Evolutionary conservation across 2,797 vertebrate genomes (phyloP), one percentile per base, ranked within the genome.

Genomic region (Esox masquinongy): DNA sequence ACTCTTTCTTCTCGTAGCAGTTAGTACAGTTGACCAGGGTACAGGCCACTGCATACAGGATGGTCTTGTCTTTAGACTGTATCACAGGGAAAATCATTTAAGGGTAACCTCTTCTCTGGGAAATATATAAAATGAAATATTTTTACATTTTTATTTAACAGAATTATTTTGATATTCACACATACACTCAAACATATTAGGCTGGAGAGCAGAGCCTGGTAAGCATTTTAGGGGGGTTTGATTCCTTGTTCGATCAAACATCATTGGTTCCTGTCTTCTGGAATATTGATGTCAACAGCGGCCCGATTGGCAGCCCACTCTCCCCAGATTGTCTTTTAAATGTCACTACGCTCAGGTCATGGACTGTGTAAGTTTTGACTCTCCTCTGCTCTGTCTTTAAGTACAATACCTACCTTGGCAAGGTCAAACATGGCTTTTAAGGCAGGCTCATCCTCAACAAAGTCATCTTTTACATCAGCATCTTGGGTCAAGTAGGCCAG

Each of bases 381-480:
- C 7, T 26, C 19, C 50, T 31, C 16, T 63, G n/a, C 70, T 4
- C 6, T 9, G 24, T 66, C 72, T 36, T 47, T 39, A 64, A 4
- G 14, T 29, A 67, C 8, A 19, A n/a, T 1, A 67, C 67, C 24
- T 87, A 96, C 98, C 96, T 96, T 97, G 73, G 96, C 92, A 79
- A 99, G 89, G 64, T 99, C 97, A 87, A 99, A 99, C 98, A 99
- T 99, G 82, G 98, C 97, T 89, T 95, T 96, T 91, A 99, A 71
- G n/a, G 98, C 96, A 68, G 86, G 90, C 69, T 97, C 94, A 39
- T 99, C 98, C 83, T 98, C 96, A 75, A 98, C 97, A 85, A 99
- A 99, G 86, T 99, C 98, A 34, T 99, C 98, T 88, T 99, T 99
- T 75, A 99, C 98, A 0, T 99, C 98, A 0, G 97, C 98, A 31